Evolutionary conservation across 1,140 invertebrate species (phyloP).

Genomic region (Trinorchestia longiramus): DNA sequence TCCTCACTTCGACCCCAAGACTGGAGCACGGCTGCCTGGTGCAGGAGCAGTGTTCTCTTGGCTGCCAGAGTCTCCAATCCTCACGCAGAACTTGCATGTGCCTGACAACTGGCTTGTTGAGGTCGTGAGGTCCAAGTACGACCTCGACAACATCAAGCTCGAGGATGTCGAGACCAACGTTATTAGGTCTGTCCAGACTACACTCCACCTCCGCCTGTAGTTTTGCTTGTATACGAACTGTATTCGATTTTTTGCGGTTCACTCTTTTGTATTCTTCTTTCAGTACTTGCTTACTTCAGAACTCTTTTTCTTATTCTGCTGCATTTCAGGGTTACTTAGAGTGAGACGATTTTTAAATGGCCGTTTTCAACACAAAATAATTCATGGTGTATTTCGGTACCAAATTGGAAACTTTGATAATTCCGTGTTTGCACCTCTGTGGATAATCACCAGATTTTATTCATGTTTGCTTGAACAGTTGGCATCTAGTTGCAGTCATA

Average conservation of each 20-base stretch:
- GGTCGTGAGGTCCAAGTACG: conserved; percentile 92
- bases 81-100: conserved; percentile 95
- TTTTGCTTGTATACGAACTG: background rate
- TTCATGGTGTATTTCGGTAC: too few species aligned
- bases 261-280: background rate
- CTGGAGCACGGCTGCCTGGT: conserved; percentile 77
- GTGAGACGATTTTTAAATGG: too few species aligned
- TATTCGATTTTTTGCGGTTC: background rate
- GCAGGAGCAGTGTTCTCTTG: conserved; percentile 87
- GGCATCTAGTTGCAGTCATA: too few species aligned
- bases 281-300: too few species aligned
- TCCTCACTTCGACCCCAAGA: conserved; percentile 79
- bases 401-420: too few species aligned
- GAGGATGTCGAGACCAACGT: conserved; percentile 80
- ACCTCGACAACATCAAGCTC: conserved; percentile 97
- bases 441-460: too few species aligned
- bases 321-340: too few species aligned
- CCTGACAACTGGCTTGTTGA: conserved; percentile 99
- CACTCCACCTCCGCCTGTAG: background rate
- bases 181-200: conserved; percentile 61
- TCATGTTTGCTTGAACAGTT: too few species aligned
- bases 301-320: too few species aligned
- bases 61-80: conserved; percentile 89
- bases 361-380: too few species aligned
- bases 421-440: too few species aligned